Evolutionary conservation across 1,140 invertebrate species (phyloP).

Genomic region (Semibalanus balanoides): DNA sequence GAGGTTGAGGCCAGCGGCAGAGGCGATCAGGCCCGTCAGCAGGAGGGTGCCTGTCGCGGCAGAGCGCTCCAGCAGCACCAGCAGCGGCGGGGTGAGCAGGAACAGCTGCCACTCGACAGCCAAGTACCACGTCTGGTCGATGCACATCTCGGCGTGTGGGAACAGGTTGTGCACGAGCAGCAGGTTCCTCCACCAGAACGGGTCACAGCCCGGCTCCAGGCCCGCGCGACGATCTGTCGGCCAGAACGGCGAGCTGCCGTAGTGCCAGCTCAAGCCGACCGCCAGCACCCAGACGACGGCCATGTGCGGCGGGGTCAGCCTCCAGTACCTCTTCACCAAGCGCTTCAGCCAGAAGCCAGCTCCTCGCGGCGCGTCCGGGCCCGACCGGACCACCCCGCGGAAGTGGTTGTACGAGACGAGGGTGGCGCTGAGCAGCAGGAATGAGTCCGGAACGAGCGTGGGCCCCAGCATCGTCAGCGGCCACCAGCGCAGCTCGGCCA

Average conservation of each 20-base stretch:
- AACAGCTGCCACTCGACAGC: constrained; percentile 2
- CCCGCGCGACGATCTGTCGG: not conserved
- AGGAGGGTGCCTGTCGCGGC: not conserved
- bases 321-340: not conserved
- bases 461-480: not conserved
- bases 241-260: not conserved
- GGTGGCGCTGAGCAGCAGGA: not conserved
- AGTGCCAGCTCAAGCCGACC: not conserved
- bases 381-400: not conserved
- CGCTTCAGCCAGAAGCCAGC: not conserved
- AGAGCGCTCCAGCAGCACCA: not conserved
- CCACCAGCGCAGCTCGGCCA: not conserved
- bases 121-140: constrained; percentile 1
- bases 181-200: not conserved
- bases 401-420: not conserved
- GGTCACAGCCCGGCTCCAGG: not conserved
- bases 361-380: not conserved
- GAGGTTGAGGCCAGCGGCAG: not conserved
- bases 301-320: not conserved
- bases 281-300: not conserved
- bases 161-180: not conserved
- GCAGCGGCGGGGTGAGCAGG: not conserved
- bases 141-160: constrained; percentile 4
- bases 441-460: not conserved
- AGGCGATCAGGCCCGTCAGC: not conserved